A percentile compares a stretch with the other conserved stretches of the same genome.
phyloP scores from a whole-genome alignment of 2,113 vertebrate genomes.

The Tautogolabrus adspersus region DNA sequence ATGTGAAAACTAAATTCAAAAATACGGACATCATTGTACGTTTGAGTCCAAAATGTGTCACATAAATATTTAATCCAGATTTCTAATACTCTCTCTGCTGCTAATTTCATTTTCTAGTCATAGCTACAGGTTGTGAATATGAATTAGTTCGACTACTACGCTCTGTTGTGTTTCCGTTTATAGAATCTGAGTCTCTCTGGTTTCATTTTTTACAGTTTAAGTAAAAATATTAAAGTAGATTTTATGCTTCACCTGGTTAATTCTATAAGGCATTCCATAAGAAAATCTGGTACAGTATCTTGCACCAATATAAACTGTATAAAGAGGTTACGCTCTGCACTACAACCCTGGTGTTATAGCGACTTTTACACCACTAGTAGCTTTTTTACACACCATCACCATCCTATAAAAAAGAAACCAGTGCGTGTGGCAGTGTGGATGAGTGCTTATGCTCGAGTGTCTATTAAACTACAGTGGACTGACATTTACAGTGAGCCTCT shows the following conservation, averaged over 20 bases:
- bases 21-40: no score
- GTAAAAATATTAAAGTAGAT: not conserved
- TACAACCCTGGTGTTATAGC: not conserved
- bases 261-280: not conserved
- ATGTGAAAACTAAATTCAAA: no score
- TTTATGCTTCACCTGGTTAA: not conserved
- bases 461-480: constrained; percentile 20
- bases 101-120: not conserved
- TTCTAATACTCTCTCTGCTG: not conserved
- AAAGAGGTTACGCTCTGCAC: not conserved
- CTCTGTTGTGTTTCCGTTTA: not conserved
- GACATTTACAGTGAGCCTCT: constrained; percentile 61
- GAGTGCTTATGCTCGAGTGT: constrained; percentile 20
- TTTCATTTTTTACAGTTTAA: not conserved
- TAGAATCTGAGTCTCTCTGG: not conserved
- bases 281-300: not conserved
- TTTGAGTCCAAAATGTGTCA: not conserved
- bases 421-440: not conserved
- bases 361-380: not conserved
- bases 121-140: not conserved
- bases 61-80: not conserved
- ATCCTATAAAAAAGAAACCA: not conserved
- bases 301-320: not conserved
- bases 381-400: not conserved
- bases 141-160: not conserved